Evolutionary conservation across 2,888 invertebrate genomes (phyloP).

Genomic region (Biston betularia): DNA sequence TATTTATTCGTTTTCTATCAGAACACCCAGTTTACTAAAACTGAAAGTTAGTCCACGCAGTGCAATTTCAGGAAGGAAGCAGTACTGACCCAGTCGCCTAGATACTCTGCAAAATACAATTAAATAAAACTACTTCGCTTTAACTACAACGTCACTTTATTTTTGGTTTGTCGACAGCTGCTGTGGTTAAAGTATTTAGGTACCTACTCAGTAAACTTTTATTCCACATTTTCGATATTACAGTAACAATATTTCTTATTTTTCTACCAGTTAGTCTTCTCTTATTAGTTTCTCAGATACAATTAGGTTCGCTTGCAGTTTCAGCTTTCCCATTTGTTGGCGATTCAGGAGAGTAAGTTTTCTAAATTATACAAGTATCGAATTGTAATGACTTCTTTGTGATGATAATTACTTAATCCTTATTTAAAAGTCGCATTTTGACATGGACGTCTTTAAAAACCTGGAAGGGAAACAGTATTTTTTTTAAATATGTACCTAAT

Average conservation of each 20-base stretch:
- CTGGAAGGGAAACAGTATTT: too few relatives aligned
- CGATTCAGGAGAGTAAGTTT: constrained; percentile 20
- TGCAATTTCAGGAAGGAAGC: constrained; percentile 2
- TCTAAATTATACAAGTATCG: constrained; percentile 9
- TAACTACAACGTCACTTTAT: not conserved
- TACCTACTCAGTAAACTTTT: too few relatives aligned
- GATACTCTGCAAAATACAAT: not conserved
- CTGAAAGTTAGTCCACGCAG: not conserved
- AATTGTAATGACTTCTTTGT: too few relatives aligned
- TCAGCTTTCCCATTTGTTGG: constrained; percentile 48
- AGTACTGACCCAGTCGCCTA: not conserved
- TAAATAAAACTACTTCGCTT: constrained; percentile 5
- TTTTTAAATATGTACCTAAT: too few relatives aligned
- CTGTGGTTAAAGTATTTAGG: too few relatives aligned
- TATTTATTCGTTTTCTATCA: too few relatives aligned
- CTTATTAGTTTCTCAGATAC: constrained; percentile 52
- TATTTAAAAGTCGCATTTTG: too few relatives aligned
- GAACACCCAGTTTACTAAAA: not conserved
- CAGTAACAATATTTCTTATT: constrained; percentile 22
- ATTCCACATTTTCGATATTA: constrained; percentile 1
- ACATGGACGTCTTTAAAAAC: too few relatives aligned
- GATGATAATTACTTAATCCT: too few relatives aligned
- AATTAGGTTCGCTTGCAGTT: constrained; percentile 50
- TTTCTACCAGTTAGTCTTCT: constrained; percentile 38
- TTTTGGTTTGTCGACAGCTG: not conserved